Conservation (phyloP, 2,888 invertebrate species). For the Hybos culiciformis region DNA sequence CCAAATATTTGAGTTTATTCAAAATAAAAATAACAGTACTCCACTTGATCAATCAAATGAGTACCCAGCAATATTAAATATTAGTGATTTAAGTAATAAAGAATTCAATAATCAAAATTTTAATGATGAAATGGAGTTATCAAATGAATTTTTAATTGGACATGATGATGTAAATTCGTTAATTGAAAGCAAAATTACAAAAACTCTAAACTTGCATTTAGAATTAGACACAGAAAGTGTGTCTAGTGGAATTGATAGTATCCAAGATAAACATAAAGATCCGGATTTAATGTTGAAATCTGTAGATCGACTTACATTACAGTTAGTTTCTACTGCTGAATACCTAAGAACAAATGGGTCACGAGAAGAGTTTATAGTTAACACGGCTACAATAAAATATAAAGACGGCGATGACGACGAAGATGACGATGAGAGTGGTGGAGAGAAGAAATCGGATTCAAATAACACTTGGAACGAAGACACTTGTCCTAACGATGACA, state of each 20-base stretch:
- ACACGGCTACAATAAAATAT: conserved; percentile 1
- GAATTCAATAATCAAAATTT: conserved; percentile 31
- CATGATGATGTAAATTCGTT: conserved; percentile 25
- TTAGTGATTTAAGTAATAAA: conserved; percentile 28
- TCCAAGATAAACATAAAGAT: conserved; percentile 39
- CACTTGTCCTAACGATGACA: conserved; percentile 60
- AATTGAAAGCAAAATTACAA: no score
- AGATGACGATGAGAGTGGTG: conserved; percentile 11
- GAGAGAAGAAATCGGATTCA: conserved; percentile 14
- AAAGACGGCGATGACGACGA: conserved; percentile 3
- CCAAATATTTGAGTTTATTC: no score
- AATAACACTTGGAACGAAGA: conserved; percentile 71
- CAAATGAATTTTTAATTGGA: conserved; percentile 36
- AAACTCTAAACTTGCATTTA: no score
- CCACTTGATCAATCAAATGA: conserved; percentile 35
- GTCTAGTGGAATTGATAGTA: background rate
- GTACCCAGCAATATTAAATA: conserved; percentile 35
- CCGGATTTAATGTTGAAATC: conserved; percentile 56
- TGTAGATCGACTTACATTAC: conserved; percentile 48
- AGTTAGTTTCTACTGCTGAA: conserved; percentile 49
- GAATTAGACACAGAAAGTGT: conserved; percentile 20
- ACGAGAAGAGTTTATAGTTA: no score
- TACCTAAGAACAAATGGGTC: conserved; percentile 38
- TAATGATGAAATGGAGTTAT: conserved; percentile 34
- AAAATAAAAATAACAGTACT: conserved; percentile 2